Evolutionary conservation across 2,888 invertebrate genomes (phyloP).

Genomic region (Microplitis deprimator): DNA sequence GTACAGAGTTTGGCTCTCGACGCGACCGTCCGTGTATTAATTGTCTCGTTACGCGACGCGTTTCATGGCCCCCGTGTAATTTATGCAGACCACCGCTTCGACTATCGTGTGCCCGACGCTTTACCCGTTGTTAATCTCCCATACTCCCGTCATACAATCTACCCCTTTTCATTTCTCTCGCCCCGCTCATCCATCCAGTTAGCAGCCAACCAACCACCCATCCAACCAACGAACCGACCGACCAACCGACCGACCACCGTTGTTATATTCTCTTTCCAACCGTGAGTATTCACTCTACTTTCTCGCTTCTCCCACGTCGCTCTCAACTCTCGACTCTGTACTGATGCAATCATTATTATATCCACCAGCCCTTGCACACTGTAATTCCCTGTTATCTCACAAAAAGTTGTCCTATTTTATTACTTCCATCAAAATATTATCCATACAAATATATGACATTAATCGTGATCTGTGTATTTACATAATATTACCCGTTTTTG

Average conservation of each 20-base stretch:
- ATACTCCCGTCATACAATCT: conserved; percentile 7
- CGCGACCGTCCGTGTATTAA: conserved; percentile 62
- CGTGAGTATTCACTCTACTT: not conserved
- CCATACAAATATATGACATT: too few species aligned
- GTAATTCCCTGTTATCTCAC: not conserved
- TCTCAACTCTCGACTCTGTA: not conserved
- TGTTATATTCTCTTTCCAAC: conserved; percentile 1
- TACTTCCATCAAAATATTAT: too few species aligned
- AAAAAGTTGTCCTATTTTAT: not conserved
- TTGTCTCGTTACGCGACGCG: conserved; percentile 65
- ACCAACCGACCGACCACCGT: not conserved
- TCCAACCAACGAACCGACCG: not conserved
- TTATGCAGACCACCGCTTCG: conserved; percentile 48
- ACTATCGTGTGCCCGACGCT: conserved; percentile 50
- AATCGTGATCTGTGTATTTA: not conserved
- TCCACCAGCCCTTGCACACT: not conserved
- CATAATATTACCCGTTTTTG: not conserved
- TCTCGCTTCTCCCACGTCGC: not conserved
- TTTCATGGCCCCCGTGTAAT: conserved; percentile 50
- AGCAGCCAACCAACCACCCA: not conserved
- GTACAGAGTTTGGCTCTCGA: conserved; percentile 18
- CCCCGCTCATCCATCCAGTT: not conserved
- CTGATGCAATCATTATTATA: not conserved
- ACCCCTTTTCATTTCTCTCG: conserved; percentile 12
- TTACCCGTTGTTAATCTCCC: conserved; percentile 43